phyloP scores from a whole-genome alignment of 92 coral and sea anemone genomes.

The Umimayanthus kanabou region DNA sequence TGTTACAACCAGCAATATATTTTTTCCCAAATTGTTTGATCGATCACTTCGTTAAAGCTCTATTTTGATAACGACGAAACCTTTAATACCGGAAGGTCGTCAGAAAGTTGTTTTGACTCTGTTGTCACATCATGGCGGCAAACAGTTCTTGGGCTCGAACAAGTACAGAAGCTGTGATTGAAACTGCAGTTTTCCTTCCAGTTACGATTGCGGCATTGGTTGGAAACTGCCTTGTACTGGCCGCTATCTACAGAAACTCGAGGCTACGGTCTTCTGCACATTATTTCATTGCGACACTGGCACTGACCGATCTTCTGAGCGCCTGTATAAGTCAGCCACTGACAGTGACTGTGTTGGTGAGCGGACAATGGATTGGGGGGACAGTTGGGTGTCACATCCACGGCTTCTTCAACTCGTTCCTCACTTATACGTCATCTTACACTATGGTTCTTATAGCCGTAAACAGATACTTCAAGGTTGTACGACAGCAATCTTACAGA shows the following conservation, averaged over 20 bases:
- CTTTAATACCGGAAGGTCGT: background rate
- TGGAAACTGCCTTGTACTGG: constrained; percentile 12
- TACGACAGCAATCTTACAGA: constrained; percentile 5
- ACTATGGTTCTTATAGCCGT: constrained; percentile 26
- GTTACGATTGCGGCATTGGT: background rate
- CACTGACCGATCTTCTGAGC: constrained; percentile 28
- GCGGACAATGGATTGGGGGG: constrained; percentile 1
- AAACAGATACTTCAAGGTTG: constrained; percentile 24
- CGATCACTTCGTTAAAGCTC: background rate
- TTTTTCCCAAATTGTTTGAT: background rate
- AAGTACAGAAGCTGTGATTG: background rate
- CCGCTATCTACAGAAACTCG: constrained; percentile 21
- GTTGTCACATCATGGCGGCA: background rate
- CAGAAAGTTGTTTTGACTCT: background rate
- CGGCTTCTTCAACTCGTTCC: constrained; percentile 14
- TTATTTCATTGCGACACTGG: constrained; percentile 26
- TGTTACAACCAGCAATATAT: background rate
- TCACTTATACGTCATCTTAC: constrained; percentile 16
- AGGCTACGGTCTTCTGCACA: constrained; percentile 14
- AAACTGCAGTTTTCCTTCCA: constrained; percentile 9
- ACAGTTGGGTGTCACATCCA: constrained; percentile 1
- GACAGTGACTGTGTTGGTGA: constrained; percentile 9
- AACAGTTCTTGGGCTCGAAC: background rate
- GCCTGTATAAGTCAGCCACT: constrained; percentile 21
- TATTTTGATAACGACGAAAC: background rate